Conservation (phyloP, 2,888 invertebrate genomes). For the Hetaerina titia region DNA sequence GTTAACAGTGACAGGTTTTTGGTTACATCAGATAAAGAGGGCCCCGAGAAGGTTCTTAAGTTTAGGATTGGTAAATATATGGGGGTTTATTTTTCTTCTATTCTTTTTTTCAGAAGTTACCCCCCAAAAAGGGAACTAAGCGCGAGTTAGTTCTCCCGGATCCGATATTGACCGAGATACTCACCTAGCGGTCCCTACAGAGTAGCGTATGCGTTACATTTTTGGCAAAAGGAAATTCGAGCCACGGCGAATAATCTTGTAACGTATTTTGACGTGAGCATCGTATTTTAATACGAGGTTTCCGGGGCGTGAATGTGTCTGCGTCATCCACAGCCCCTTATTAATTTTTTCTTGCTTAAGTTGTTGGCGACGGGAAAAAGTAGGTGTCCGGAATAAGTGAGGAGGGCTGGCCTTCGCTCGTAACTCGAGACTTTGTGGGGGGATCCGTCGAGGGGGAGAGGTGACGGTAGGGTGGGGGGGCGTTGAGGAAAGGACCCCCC, state of each 20-base stretch:
- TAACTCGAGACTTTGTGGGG: constrained; percentile 27
- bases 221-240: background rate
- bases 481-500: background rate
- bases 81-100: too few relatives aligned
- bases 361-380: constrained; percentile 27
- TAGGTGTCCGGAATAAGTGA: constrained; percentile 39
- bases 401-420: constrained; percentile 30
- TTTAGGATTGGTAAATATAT: too few relatives aligned
- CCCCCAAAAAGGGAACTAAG: too few relatives aligned
- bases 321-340: background rate
- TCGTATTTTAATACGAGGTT: constrained; percentile 20
- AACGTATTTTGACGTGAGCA: background rate
- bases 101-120: too few relatives aligned
- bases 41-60: too few relatives aligned
- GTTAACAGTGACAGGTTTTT: too few relatives aligned
- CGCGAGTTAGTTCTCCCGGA: too few relatives aligned
- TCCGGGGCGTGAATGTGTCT: constrained; percentile 31
- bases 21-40: too few relatives aligned
- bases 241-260: background rate
- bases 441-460: background rate
- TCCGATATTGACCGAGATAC: too few relatives aligned
- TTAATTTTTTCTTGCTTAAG: background rate
- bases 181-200: too few relatives aligned
- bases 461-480: background rate
- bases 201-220: background rate